Percentiles rank a stretch among this genome's conserved stretches.
Conservation (phyloP, 2,888 invertebrate genomes). For the Drosophila melanosoma region DNA sequence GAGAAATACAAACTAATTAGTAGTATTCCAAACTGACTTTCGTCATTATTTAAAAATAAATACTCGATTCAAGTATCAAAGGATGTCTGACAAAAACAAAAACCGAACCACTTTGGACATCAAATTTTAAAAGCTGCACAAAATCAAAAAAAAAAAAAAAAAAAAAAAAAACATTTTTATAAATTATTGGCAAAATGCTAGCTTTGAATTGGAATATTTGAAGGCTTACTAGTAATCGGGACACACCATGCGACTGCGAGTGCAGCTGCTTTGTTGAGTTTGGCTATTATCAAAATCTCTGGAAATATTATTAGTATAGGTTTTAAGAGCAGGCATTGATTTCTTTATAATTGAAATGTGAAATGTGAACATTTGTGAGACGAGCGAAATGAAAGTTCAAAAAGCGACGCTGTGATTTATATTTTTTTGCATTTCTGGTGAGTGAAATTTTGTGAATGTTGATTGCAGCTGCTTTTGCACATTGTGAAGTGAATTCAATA, state of each 20-base stretch:
- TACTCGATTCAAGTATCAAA: neutral
- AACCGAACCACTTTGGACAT: constrained; percentile 4
- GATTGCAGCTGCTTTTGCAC: constrained; percentile 19
- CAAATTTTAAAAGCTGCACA: neutral
- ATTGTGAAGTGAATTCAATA: constrained; percentile 19
- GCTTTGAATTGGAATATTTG: neutral
- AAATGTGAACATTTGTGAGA: constrained; percentile 12
- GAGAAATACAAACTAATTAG: neutral
- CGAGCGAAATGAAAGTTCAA: neutral
- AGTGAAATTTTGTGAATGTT: constrained; percentile 2
- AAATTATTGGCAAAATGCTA: neutral
- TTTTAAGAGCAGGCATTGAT: constrained; percentile 36
- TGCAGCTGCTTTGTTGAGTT: constrained; percentile 38
- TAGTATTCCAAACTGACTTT: neutral
- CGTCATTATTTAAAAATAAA: neutral
- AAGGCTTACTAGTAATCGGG: constrained; percentile 47
- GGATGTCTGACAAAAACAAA: neutral
- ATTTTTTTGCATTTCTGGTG: neutral
- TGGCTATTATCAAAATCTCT: constrained; percentile 29
- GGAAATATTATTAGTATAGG: constrained; percentile 30
- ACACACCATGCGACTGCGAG: constrained; percentile 36
- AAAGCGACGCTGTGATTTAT: constrained; percentile 19
- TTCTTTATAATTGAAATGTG: constrained; percentile 11
- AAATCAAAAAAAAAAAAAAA: neutral
- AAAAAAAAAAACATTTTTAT: neutral